Percentiles rank a stretch among this genome's conserved stretches.
These are phyloP conservation scores for Ditula angustiorana DNA, from an alignment of 2,888 invertebrate species.

Conservation along the genomic window DNA sequence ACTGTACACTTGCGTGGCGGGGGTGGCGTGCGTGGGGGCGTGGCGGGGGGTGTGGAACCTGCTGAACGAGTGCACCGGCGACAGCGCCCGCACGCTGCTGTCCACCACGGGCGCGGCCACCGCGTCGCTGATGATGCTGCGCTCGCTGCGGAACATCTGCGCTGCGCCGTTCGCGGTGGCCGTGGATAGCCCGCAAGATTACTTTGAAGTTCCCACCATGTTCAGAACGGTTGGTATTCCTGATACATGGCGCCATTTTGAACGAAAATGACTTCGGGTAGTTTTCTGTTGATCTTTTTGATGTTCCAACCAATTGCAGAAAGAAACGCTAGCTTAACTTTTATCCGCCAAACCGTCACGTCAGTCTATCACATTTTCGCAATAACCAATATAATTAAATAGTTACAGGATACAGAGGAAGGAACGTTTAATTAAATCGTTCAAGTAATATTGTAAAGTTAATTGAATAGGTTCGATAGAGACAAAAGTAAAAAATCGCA, in stretches of 20 bases:
- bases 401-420: too few species aligned
- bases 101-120: conserved; percentile 88
- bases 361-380: too few species aligned
- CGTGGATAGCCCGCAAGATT: conserved; percentile 90
- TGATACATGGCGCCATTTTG: neutral
- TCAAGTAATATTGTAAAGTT: too few species aligned
- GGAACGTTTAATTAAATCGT: too few species aligned
- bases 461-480: too few species aligned
- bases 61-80: conserved; percentile 89
- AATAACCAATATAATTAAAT: too few species aligned
- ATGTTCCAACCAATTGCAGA: too few species aligned
- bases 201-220: conserved; percentile 94
- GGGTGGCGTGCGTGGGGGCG: conserved; percentile 93
- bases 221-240: conserved; percentile 91
- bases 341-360: too few species aligned
- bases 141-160: conserved; percentile 91
- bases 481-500: too few species aligned
- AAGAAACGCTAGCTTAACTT: too few species aligned
- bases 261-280: too few species aligned
- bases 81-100: conserved; percentile 84
- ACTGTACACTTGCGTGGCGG: conserved; percentile 90
- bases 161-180: conserved; percentile 93
- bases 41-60: conserved; percentile 95
- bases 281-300: too few species aligned
- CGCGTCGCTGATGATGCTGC: conserved; percentile 88